A percentile compares a stretch with the other conserved stretches of the same genome.
Conservation (phyloP, 2,113 vertebrate genomes). For the Labrus mixtus region DNA sequence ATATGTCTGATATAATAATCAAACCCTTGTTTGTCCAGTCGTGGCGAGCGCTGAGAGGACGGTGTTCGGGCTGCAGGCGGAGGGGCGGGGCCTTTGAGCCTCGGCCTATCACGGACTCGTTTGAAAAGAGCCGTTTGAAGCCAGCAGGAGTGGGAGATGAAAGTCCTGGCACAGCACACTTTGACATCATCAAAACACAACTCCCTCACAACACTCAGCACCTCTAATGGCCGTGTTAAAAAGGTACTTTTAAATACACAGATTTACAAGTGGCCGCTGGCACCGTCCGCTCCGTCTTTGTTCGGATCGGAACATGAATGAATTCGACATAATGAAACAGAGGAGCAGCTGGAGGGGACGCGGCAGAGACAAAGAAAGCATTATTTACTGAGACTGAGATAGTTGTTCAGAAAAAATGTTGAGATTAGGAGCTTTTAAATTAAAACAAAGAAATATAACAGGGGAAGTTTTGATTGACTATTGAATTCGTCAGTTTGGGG, state of each 20-base stretch:
- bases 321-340: slow-evolving; percentile 43
- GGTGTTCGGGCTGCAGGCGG: background rate
- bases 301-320: slow-evolving; percentile 52
- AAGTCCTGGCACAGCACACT: slow-evolving; percentile 69
- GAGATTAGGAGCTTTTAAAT: no score
- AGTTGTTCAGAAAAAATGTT: background rate
- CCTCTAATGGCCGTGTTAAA: slow-evolving; percentile 64
- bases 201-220: slow-evolving; percentile 55
- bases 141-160: slow-evolving; percentile 74
- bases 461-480: no score
- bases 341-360: slow-evolving; percentile 21
- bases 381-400: background rate
- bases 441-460: no score
- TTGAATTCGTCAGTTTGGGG: no score
- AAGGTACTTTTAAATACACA: slow-evolving; percentile 66
- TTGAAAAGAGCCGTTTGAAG: slow-evolving; percentile 75
- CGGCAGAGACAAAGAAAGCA: background rate
- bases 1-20: background rate
- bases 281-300: slow-evolving; percentile 32
- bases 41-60: slow-evolving; percentile 6
- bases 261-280: slow-evolving; percentile 62
- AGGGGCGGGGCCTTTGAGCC: slow-evolving; percentile 9
- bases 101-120: slow-evolving; percentile 36
- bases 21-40: background rate
- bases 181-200: slow-evolving; percentile 71